A percentile compares a stretch with the other conserved stretches of the same genome.
Evolutionary conservation across 2,888 invertebrate genomes (phyloP).

Genomic region (Camptogramma bilineatum): DNA sequence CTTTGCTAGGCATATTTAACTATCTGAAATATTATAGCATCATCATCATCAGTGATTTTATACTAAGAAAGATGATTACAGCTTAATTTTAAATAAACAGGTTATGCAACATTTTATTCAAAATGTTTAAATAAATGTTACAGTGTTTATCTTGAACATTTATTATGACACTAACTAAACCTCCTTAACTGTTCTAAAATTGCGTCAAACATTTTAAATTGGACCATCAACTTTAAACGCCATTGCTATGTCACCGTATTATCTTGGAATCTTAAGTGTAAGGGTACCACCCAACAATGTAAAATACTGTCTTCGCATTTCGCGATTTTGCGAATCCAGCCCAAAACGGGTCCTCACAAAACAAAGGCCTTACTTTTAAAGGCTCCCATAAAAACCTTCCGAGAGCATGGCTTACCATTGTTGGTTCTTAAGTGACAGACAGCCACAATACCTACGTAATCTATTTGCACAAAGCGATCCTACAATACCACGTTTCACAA

Average conservation of each 20-base stretch:
- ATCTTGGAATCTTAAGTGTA: slow-evolving; percentile 7
- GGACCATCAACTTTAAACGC: neutral
- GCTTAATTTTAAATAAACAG: neutral
- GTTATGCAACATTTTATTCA: neutral
- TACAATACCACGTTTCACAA: slow-evolving; percentile 75
- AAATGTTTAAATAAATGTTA: neutral
- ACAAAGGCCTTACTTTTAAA: slow-evolving; percentile 42
- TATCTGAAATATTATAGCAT: too few relatives aligned
- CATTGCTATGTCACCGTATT: neutral
- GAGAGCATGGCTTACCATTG: slow-evolving; percentile 46
- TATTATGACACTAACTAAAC: neutral
- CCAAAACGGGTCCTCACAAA: slow-evolving; percentile 24
- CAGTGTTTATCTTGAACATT: neutral
- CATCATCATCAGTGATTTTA: neutral
- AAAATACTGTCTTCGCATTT: slow-evolving; percentile 19
- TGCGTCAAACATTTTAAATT: neutral
- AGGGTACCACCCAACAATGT: slow-evolving; percentile 12
- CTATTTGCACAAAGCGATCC: slow-evolving; percentile 78
- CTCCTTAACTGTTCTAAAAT: neutral
- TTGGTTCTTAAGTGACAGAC: slow-evolving; percentile 53
- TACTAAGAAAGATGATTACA: neutral
- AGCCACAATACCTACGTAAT: slow-evolving; percentile 75
- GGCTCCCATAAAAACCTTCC: slow-evolving; percentile 43
- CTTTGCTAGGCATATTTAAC: neutral
- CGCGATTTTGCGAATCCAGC: slow-evolving; percentile 19